These are phyloP conservation scores for Leucoma salicis DNA, from an alignment of 2,888 invertebrate species.

Conservation along the genomic window DNA sequence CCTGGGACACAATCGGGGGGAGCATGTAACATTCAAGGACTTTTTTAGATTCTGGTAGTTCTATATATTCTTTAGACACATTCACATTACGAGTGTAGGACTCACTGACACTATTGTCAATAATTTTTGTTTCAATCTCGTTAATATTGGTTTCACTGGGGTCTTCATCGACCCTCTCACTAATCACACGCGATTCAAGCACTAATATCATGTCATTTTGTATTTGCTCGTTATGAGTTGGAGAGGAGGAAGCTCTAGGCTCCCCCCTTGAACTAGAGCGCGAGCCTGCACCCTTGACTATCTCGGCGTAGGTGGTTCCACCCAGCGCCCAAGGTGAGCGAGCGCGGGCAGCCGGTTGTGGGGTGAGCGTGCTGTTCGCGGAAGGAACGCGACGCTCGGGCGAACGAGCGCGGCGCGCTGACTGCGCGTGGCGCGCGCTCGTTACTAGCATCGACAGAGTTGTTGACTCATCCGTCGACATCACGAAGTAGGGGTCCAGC, in stretches of 20 bases:
- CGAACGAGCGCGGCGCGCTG: constrained; percentile 73
- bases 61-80: constrained; percentile 35
- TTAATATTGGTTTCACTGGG: constrained; percentile 53
- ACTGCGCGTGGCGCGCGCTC: constrained; percentile 65
- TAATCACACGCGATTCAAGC: constrained; percentile 44
- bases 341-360: constrained; percentile 43
- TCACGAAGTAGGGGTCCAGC: constrained; percentile 88
- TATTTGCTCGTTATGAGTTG: constrained; percentile 29
- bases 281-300: constrained; percentile 84
- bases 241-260: constrained; percentile 34
- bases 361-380: constrained; percentile 12
- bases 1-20: constrained; percentile 34
- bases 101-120: constrained; percentile 64
- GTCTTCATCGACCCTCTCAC: constrained; percentile 39
- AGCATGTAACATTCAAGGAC: constrained; percentile 30
- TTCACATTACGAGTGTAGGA: constrained; percentile 47
- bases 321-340: constrained; percentile 84
- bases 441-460: constrained; percentile 64
- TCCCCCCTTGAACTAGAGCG: constrained; percentile 59
- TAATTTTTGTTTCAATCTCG: constrained; percentile 29
- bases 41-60: constrained; percentile 17
- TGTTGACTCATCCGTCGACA: constrained; percentile 83
- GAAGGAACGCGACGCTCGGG: constrained; percentile 53
- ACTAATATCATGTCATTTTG: constrained; percentile 44
- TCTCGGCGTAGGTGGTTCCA: constrained; percentile 90